Evolutionary conservation across 2,797 vertebrate species (phyloP), one percentile per base, ranked within the genome.

Genomic region (Mormyrus hasselquistii): DNA sequence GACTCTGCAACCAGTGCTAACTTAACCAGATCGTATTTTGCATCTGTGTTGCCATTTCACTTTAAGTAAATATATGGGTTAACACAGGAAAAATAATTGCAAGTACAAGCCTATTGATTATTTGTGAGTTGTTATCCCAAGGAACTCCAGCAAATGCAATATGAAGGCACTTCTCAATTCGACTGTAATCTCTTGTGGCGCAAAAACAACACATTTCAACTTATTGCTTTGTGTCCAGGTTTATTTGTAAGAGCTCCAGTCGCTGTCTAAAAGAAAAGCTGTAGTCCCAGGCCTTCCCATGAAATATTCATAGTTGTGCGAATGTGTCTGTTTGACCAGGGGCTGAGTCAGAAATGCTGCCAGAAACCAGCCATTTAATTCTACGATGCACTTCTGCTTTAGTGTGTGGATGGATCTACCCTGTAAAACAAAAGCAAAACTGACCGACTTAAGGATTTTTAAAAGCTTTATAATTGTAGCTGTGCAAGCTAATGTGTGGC

Each of bases 311-410:
- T 87, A 84, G 82, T 22, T 52, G 44, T 9, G 41, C 82, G 34
- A 55, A 55, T 87, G 85, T 87, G 53, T 57, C 12, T 55, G 34
- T 87, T 41, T 57, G 29, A 87, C 85, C 29, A 16, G 22, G 19
- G 85, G 85, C 85, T 22, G 79, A n/a, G 25, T 52, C 12, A 87
- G 53, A 57, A 5, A 53, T 34, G 53, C 41, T 87, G 29, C 50
- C 85, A 55, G 85, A 87, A 57, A 57, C 34, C 34, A 87, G 53
- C 50, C 53, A 38, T 59, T 59, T 57, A 87, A 87, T 85, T 50
- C 50, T 5, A 12, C 22, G 22, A 50, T 53, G 83, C 47, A 25
- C 50, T 85, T 14, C 3, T 57, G 52, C 50, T 86, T 50, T 50
- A 9, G 52, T 6, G 29, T 55, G 10, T 57, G 10, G 9, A 25